A percentile compares a stretch with the other conserved stretches of the same genome.
phyloP scores from a whole-genome alignment of 2,113 vertebrate genomes.

The Erpornis zantholeuca region DNA sequence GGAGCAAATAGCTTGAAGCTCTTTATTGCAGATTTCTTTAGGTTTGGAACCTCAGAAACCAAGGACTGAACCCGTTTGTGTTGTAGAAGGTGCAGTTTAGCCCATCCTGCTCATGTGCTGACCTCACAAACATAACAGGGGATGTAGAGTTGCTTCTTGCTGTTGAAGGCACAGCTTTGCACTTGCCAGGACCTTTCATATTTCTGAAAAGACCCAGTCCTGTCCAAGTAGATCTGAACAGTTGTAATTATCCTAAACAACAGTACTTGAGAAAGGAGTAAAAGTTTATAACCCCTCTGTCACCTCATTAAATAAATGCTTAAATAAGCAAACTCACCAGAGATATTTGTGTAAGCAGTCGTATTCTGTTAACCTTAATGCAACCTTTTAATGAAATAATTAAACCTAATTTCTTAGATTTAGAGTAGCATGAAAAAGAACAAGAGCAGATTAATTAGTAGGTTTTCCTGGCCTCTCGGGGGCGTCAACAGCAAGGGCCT shows the following conservation, averaged over 20 bases:
- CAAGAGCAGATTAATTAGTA: constrained; percentile 66
- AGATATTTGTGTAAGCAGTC: constrained; percentile 46
- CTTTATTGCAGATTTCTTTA: background rate
- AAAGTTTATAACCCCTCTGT: constrained; percentile 26
- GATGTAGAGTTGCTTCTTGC: background rate
- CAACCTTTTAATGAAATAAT: constrained; percentile 69
- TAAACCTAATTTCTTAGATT: constrained; percentile 58
- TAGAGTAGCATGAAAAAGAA: constrained; percentile 55
- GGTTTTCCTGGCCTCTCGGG: constrained; percentile 33
- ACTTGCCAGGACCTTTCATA: background rate
- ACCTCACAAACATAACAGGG: accelerated
- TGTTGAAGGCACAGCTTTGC: background rate
- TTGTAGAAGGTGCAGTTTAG: background rate
- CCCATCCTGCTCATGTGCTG: background rate
- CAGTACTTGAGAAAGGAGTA: background rate
- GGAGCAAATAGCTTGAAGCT: background rate
- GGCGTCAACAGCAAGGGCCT: background rate
- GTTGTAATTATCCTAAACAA: background rate
- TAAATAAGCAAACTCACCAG: constrained; percentile 44
- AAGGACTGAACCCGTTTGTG: background rate
- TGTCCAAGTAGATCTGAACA: background rate
- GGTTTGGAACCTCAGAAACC: background rate
- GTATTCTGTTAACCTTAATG: constrained; percentile 60
- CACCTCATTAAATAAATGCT: constrained; percentile 50
- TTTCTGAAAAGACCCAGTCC: background rate